Base-by-base conservation (phyloP, 2,797 vertebrate species). In the Australoheros facetus region DNA sequence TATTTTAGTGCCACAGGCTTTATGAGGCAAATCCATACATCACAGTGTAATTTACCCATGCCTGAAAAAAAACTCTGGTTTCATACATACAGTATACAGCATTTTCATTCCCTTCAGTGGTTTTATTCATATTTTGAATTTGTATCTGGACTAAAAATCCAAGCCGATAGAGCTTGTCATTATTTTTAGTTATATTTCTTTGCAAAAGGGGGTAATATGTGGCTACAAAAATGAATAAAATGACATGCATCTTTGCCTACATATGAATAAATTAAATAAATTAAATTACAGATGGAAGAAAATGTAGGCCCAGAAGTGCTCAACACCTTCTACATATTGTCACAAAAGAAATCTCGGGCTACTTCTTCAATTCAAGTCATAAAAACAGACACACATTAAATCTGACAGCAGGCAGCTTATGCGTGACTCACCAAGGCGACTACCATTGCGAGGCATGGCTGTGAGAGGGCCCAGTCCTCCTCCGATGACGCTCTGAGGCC, bases 401-500 rank as follows among this genome's bases (percentile, higher is more conserved):
- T 16, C 26, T 51, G 48, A 77, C n/a, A 2, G 5, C 4, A 17
- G 26, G 42, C 56, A 45, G 48, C 53, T 26, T 75, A n/a, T n/a
- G 21, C 1, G 48, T 45, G 1, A 89, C 94, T 97, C 95, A 99
- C 97, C 98, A 78, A 99, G 95, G 92, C 97, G 96, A 94, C 97
- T 97, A 87, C 97, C 97, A 78, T 98, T 98, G 89, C 97, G 97
- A 82, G 97, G 97, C 96, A 98, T 97, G 85, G 95, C 96, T 96
- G 97, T 97, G 91, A 98, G 97, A 28, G 97, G 97, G 85, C 97
- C 97, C 73, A 98, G 96, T 81, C 97, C 97, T 86, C 97, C 97
- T 78, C 98, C 97, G 60, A 98, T 98, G 94, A 97, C 97, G 51
- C 97, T 98, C 94, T 98, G 98, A 23, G 98, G 98, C 91, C 97